These are phyloP conservation scores for Drosophila insularis DNA, from an alignment of 1,140 invertebrate species.

Conservation along the genomic window DNA sequence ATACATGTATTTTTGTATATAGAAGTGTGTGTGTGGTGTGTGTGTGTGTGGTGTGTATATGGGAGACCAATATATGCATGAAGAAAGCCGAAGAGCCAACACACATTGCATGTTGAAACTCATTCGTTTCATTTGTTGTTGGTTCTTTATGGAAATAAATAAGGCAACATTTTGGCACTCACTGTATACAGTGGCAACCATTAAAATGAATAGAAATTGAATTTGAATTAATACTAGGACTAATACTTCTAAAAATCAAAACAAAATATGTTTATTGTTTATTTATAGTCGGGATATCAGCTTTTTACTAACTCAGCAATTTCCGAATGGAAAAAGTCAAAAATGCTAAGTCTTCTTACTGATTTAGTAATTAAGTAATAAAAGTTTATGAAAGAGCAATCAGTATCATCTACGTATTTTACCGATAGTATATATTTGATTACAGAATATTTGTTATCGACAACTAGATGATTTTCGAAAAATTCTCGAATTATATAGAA, in stretches of 20 bases:
- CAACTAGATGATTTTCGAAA: too few species aligned
- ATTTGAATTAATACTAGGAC: background rate
- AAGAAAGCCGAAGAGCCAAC: constrained; percentile 57
- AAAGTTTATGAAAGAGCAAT: too few species aligned
- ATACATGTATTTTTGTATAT: constrained; percentile 14
- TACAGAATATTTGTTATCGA: background rate
- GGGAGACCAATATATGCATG: constrained; percentile 70
- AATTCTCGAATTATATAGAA: too few species aligned
- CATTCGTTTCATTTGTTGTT: constrained; percentile 52
- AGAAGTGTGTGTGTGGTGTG: background rate
- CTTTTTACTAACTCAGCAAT: too few species aligned
- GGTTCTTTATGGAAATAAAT: constrained; percentile 4
- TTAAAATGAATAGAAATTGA: background rate
- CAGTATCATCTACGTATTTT: too few species aligned
- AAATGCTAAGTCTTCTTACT: too few species aligned
- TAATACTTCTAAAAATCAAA: too few species aligned
- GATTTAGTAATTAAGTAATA: too few species aligned
- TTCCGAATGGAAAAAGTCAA: too few species aligned
- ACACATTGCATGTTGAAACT: constrained; percentile 73
- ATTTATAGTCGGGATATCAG: too few species aligned
- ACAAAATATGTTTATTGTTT: background rate
- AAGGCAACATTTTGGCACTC: constrained; percentile 59
- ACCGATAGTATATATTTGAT: too few species aligned
- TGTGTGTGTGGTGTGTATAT: constrained; percentile 46
- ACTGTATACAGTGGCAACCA: constrained; percentile 12